Evolutionary conservation across 2,797 vertebrate genomes (phyloP).

Genomic region (Poecile montanus): DNA sequence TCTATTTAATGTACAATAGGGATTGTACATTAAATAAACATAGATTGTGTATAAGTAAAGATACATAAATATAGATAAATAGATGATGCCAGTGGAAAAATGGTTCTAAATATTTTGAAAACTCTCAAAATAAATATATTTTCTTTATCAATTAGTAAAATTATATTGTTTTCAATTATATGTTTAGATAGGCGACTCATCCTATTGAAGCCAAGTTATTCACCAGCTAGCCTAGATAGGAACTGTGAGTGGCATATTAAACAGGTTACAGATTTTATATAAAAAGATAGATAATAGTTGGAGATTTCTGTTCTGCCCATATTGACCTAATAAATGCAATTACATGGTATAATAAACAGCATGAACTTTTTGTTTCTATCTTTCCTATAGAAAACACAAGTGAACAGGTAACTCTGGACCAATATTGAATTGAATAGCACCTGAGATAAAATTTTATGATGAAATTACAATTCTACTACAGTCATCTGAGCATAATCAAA

Average conservation of each 20-base stretch:
- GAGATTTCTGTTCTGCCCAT: not conserved
- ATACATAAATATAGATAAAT: not conserved
- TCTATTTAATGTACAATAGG: not conserved
- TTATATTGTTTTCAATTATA: not conserved
- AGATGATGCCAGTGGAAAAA: not conserved
- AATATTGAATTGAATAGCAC: not conserved
- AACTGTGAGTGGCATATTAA: slow-evolving; percentile 19
- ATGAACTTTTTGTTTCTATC: not conserved
- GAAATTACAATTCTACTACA: not conserved
- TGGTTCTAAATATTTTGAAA: not conserved
- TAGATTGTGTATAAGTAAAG: not conserved
- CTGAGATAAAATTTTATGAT: not conserved
- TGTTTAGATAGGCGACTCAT: not conserved
- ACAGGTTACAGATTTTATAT: not conserved
- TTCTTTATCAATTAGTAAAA: not conserved
- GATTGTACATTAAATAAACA: not conserved
- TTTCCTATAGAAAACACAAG: not conserved
- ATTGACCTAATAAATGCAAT: not conserved
- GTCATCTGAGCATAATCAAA: not conserved
- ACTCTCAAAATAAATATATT: not conserved
- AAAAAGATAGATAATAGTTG: not conserved
- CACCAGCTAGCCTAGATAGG: not conserved
- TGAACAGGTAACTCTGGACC: not conserved
- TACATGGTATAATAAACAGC: not conserved
- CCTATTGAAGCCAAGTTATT: not conserved